These are phyloP conservation scores for Dynastes tityus DNA, from an alignment of 2,888 invertebrate species.

Conservation along the genomic window DNA sequence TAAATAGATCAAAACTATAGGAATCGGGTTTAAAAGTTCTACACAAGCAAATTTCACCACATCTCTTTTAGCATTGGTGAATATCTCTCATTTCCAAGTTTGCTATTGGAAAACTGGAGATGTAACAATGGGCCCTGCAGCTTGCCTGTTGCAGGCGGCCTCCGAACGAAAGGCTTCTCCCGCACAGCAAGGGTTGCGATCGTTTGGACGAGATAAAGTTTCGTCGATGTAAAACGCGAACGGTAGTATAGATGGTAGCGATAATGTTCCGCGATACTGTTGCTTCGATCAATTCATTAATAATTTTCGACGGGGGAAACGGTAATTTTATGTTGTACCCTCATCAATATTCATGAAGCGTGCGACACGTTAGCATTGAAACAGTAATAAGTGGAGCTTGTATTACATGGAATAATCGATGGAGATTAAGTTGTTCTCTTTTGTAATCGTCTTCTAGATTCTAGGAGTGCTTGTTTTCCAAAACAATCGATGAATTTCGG, in stretches of 20 bases:
- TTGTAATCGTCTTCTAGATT: neutral
- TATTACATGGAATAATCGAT: constrained; percentile 14
- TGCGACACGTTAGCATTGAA: constrained; percentile 3
- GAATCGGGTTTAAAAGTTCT: too few species aligned
- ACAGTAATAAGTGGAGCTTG: constrained; percentile 12
- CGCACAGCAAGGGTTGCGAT: neutral
- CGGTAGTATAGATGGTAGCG: neutral
- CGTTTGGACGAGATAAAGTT: constrained; percentile 9
- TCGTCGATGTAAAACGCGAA: neutral
- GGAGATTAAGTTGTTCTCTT: constrained; percentile 4
- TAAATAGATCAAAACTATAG: too few species aligned
- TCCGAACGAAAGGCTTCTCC: neutral
- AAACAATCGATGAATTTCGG: neutral
- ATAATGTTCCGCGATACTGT: neutral
- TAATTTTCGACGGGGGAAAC: neutral
- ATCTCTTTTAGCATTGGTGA: too few species aligned
- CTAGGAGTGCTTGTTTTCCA: neutral
- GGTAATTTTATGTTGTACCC: neutral
- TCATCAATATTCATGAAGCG: constrained; percentile 23
- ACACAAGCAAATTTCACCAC: too few species aligned
- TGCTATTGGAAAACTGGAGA: too few species aligned
- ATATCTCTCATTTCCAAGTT: too few species aligned
- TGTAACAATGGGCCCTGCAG: too few species aligned
- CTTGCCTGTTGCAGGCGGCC: neutral
- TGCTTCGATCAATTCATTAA: neutral